Evolutionary conservation across 2,113 vertebrate genomes (phyloP).

Genomic region (Hirundichthys speculiger): DNA sequence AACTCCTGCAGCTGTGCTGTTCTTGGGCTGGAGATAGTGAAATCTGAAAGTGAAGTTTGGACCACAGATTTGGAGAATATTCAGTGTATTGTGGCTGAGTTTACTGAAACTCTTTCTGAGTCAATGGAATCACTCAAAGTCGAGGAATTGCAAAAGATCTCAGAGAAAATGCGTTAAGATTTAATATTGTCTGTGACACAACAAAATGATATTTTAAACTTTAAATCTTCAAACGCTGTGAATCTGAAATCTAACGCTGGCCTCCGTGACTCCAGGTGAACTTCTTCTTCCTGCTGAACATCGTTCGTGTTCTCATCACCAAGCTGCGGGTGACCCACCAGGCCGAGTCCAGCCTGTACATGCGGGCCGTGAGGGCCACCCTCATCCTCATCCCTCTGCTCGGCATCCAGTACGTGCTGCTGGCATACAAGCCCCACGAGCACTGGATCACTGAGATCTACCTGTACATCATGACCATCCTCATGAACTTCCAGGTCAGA

Average conservation of each 20-base stretch:
- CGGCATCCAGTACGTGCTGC: conserved; percentile 92
- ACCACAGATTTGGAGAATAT: too few relatives aligned
- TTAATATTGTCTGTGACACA: too few relatives aligned
- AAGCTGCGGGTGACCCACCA: conserved; percentile 97
- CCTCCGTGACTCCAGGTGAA: conserved; percentile 83
- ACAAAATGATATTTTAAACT: too few relatives aligned
- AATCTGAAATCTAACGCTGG: not conserved
- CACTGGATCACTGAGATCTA: conserved; percentile 86
- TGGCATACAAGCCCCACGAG: conserved; percentile 90
- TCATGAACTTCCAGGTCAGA: conserved; percentile 93
- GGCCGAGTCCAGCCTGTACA: conserved; percentile 95
- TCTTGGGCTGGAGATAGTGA: too few relatives aligned
- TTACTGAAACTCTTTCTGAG: too few relatives aligned
- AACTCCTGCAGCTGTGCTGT: too few relatives aligned
- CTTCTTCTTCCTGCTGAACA: conserved; percentile 96
- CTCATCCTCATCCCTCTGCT: conserved; percentile 95
- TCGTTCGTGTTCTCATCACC: conserved; percentile 95
- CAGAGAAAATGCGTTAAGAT: too few relatives aligned
- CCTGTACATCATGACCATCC: conserved; percentile 90
- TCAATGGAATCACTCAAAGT: too few relatives aligned
- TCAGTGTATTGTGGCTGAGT: too few relatives aligned
- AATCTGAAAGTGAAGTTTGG: too few relatives aligned
- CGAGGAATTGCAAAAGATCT: too few relatives aligned
- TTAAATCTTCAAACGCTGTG: too few relatives aligned
- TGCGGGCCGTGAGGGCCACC: conserved; percentile 95